These are phyloP conservation scores for Eupithecia abbreviata DNA, from an alignment of 2,888 invertebrate species.

Conservation along the genomic window DNA sequence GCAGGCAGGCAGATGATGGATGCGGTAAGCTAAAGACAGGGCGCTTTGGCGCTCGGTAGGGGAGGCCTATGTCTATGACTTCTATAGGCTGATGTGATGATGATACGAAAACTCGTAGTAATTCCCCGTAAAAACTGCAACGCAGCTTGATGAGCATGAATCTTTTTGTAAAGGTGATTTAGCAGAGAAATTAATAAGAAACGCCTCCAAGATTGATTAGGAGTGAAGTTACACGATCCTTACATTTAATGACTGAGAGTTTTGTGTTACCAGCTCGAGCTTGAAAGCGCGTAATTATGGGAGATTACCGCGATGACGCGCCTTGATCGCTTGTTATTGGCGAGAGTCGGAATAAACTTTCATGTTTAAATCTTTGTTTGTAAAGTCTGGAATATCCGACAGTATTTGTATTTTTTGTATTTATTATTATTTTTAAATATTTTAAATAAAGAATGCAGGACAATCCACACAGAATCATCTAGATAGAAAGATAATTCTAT, in stretches of 20 bases:
- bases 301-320: conserved; percentile 17
- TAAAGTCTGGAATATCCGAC: background rate
- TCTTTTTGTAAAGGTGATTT: conserved; percentile 78
- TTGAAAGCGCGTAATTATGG: conserved; percentile 20
- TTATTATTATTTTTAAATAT: too few species aligned
- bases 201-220: conserved; percentile 73
- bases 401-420: too few species aligned
- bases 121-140: conserved; percentile 70
- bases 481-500: too few species aligned
- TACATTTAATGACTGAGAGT: conserved; percentile 42
- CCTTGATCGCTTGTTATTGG: background rate
- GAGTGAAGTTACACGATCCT: conserved; percentile 62
- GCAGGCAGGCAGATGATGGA: too few species aligned
- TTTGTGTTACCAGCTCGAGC: conserved; percentile 29
- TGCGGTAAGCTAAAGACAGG: too few species aligned
- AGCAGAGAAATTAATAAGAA: conserved; percentile 75
- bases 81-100: too few species aligned
- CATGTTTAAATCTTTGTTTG: too few species aligned
- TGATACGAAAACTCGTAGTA: conserved; percentile 51
- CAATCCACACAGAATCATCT: too few species aligned
- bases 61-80: too few species aligned
- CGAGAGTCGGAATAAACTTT: too few species aligned
- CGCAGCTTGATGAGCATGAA: conserved; percentile 76
- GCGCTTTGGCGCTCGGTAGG: too few species aligned
- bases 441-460: too few species aligned